phyloP scores from a whole-genome alignment of 2,797 vertebrate species.

The Scarus forsteni region DNA sequence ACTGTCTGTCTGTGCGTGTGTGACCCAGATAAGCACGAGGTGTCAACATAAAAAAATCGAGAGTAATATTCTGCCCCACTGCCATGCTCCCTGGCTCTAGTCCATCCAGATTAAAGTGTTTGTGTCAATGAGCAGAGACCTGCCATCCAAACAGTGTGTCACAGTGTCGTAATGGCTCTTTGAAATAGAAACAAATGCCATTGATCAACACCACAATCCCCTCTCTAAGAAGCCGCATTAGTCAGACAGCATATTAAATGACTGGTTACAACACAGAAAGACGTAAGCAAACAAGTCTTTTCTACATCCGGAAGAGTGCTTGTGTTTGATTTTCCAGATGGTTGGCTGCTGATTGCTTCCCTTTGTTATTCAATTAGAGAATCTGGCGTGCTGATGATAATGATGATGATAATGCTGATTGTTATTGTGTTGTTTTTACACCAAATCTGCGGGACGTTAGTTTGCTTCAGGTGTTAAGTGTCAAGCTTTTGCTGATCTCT shows the following conservation, averaged over 20 bases:
- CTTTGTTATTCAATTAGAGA: slow-evolving; percentile 28
- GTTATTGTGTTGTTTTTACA: slow-evolving; percentile 25
- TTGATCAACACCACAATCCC: slow-evolving; percentile 41
- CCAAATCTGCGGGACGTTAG: background rate
- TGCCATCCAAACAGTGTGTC: slow-evolving; percentile 48
- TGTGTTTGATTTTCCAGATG: slow-evolving; percentile 38
- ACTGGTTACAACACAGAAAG: slow-evolving; percentile 19
- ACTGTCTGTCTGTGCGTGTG: slow-evolving; percentile 1
- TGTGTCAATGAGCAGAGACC: slow-evolving; percentile 38
- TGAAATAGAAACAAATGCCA: slow-evolving; percentile 61
- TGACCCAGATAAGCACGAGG: slow-evolving; percentile 39
- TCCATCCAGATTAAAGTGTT: slow-evolving; percentile 53
- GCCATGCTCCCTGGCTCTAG: slow-evolving; percentile 31
- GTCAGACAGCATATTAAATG: slow-evolving; percentile 55
- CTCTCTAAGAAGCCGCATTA: slow-evolving; percentile 34
- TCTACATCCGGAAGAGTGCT: slow-evolving; percentile 18
- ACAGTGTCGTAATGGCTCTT: slow-evolving; percentile 41
- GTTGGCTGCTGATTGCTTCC: slow-evolving; percentile 17
- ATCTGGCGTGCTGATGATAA: slow-evolving; percentile 28
- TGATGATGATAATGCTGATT: slow-evolving; percentile 28
- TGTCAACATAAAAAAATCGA: slow-evolving; percentile 16
- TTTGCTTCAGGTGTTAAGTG: slow-evolving; percentile 31
- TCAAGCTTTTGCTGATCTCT: slow-evolving; percentile 27
- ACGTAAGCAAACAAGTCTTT: slow-evolving; percentile 28
- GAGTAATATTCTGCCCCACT: background rate